Base-by-base conservation (phyloP, 2,113 vertebrate genomes). In the Ageneiosus marmoratus region DNA sequence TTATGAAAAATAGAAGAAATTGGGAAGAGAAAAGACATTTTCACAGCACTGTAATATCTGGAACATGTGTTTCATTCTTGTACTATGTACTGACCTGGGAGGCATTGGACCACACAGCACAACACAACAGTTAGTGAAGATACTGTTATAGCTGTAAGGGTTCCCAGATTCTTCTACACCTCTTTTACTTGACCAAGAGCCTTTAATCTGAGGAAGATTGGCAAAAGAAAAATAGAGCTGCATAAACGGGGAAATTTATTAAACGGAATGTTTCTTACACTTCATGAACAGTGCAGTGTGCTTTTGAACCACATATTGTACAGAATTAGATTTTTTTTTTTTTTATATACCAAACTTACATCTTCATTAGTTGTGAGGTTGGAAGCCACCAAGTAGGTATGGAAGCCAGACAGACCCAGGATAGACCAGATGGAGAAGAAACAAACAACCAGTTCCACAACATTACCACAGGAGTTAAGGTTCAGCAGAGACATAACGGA, bases 371-470 rank as follows among this genome's bases (percentile, higher is more conserved):
- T 99, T 11, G 98, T 99, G 92, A 98, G 94, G 91, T 99, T 99
- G 88, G 97, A 98, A 91, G 98, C 97, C 13, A 98, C 95, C 78
- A 99, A 94, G 1, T 99, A 99, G 44, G 98, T 99, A 92, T 99
- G 98, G 92, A 98, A 99, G 92, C 98, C 98, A 93, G 97, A 99
- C 93, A 99, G 97, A 92, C 98, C 98, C 93, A 99, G 87, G 92
- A 99, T 96, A 85, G 96, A 98, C 98, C 98, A 99, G 89, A 99
- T 96, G 87, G 98, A 98, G 92, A 99, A 98, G 91, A 98, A 98
- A 91, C 98, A 99, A 86, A 99, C 94, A 84, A 97, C 96, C 93
- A 98, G 85, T 90, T 99, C 98, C 91, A 97, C 94, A 86, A 98
- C 92, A 75, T 96, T 99, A 91, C 76, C 87, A 48, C 0, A 18